Evolutionary conservation across 1,140 invertebrate species (phyloP).

Genomic region (Ruditapes philippinarum): DNA sequence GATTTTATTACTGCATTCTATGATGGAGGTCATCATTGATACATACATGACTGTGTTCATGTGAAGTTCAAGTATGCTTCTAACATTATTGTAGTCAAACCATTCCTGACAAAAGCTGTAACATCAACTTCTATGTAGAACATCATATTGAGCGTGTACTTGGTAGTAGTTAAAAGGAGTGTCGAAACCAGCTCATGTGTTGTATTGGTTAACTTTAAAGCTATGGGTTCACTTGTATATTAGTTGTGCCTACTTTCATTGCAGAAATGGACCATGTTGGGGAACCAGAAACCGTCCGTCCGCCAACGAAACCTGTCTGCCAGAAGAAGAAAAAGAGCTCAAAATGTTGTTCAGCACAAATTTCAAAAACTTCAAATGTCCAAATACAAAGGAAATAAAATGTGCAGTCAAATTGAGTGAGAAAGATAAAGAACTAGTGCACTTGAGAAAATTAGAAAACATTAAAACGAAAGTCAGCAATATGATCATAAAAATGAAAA

Average conservation of each 20-base stretch:
- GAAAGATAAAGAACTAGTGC: conserved; percentile 30
- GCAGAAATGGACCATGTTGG: conserved; percentile 27
- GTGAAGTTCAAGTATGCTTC: conserved; percentile 5
- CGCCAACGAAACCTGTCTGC: conserved; percentile 14
- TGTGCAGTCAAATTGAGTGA: conserved; percentile 29
- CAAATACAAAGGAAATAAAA: conserved; percentile 31
- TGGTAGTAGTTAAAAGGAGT: conserved; percentile 30
- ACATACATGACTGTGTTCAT: background rate
- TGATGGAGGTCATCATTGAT: too few species aligned
- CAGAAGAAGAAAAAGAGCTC: conserved; percentile 19
- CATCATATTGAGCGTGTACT: conserved; percentile 26
- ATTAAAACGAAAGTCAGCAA: conserved; percentile 5
- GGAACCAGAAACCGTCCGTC: conserved; percentile 18
- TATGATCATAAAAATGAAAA: conserved; percentile 29
- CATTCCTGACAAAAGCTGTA: conserved; percentile 21
- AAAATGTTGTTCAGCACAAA: conserved; percentile 27
- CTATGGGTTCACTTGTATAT: conserved; percentile 19
- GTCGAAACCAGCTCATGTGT: conserved; percentile 22
- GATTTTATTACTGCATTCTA: background rate
- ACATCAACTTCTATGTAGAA: conserved; percentile 25
- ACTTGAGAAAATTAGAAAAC: conserved; percentile 5
- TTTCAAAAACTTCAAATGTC: conserved; percentile 27
- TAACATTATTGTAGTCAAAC: conserved; percentile 28
- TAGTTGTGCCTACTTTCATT: conserved; percentile 22
- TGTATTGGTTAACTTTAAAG: conserved; percentile 16